Percentiles rank a stretch among this genome's conserved stretches.
Evolutionary conservation across 2,797 vertebrate genomes (phyloP).

Genomic region (Pantherophis alleghaniensis): DNA sequence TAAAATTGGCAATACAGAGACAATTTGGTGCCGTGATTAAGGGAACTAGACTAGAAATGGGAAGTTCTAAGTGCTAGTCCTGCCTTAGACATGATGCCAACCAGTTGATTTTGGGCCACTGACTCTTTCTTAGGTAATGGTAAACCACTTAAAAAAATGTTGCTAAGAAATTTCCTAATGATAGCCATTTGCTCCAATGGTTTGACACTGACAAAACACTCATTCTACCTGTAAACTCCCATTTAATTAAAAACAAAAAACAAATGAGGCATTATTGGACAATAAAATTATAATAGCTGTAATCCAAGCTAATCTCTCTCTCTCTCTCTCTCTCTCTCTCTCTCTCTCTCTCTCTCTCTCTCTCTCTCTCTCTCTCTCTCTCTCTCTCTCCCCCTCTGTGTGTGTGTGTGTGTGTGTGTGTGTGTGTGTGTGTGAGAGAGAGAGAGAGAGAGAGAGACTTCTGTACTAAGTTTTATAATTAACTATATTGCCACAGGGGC

Average conservation of each 20-base stretch:
- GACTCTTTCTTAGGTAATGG: background rate
- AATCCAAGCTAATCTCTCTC: background rate
- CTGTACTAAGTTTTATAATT: background rate
- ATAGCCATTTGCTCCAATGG: background rate
- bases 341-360: too few species aligned
- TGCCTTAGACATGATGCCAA: background rate
- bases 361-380: too few species aligned
- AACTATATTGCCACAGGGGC: background rate
- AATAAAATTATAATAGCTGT: background rate
- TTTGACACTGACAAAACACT: background rate
- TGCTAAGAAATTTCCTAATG: background rate
- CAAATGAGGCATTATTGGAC: background rate
- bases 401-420: background rate
- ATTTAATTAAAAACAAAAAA: too few species aligned
- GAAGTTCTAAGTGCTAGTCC: background rate
- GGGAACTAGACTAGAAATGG: background rate
- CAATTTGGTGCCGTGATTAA: background rate
- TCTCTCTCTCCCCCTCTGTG: too few species aligned
- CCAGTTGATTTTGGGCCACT: background rate
- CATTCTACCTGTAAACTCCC: background rate
- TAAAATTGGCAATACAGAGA: background rate
- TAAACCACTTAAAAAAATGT: background rate
- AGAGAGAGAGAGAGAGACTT: too few species aligned
- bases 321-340: too few species aligned
- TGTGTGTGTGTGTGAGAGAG: background rate